A percentile compares a stretch with the other conserved stretches of the same genome.
These are phyloP conservation scores for Erythrolamprus reginae DNA, from an alignment of 2,113 vertebrate genomes.

Conservation along the genomic window DNA sequence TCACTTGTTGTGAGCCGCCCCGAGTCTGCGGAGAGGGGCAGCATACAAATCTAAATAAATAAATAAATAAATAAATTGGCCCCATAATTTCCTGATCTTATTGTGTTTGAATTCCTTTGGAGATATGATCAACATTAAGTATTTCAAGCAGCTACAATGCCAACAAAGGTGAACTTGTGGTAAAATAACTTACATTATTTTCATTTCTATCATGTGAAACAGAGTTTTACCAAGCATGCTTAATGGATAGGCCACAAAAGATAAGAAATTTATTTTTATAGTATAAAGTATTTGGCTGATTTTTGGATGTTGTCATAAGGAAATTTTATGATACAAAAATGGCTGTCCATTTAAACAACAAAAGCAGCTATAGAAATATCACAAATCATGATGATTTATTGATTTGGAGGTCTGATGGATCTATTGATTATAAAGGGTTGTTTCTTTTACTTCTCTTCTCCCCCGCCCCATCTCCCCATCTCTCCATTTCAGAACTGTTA, in stretches of 20 bases:
- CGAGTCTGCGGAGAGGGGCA: too few relatives aligned
- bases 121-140: not conserved
- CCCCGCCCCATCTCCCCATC: rapidly evolving
- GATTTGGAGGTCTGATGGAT: not conserved
- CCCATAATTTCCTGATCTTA: not conserved
- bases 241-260: not conserved
- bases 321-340: not conserved
- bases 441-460: not conserved
- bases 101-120: not conserved
- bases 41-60: too few relatives aligned
- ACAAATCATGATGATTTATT: not conserved
- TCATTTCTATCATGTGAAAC: not conserved
- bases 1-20: too few relatives aligned
- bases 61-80: too few relatives aligned
- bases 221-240: not conserved
- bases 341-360: not conserved
- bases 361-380: not conserved
- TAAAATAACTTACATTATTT: not conserved
- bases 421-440: not conserved
- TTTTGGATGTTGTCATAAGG: not conserved
- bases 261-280: not conserved
- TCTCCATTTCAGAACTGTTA: not conserved
- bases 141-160: not conserved
- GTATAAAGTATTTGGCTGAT: not conserved
- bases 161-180: not conserved